Percentiles rank a stretch among this genome's conserved stretches.
Evolutionary conservation across 2,888 invertebrate species (phyloP).

Genomic region (Cryptocephalus primarius): DNA sequence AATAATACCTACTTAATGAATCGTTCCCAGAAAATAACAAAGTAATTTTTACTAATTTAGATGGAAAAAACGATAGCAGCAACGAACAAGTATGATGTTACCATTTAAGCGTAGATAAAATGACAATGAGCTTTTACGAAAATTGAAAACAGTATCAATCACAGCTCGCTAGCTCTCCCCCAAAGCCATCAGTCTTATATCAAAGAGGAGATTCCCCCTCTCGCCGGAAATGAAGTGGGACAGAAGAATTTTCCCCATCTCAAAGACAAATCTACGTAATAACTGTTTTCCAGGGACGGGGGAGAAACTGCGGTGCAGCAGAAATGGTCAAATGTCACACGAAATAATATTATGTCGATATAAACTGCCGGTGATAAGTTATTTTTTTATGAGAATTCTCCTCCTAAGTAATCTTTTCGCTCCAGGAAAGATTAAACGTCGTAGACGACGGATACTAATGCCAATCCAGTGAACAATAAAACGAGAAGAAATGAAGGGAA

Average conservation of each 20-base stretch:
- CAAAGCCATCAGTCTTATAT: conserved; percentile 26
- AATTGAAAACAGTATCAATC: conserved; percentile 32
- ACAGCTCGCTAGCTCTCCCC: conserved; percentile 22
- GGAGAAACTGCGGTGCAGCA: conserved; percentile 6
- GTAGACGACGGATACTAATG: too few species aligned
- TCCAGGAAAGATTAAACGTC: too few species aligned
- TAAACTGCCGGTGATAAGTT: too few species aligned
- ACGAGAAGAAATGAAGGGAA: too few species aligned
- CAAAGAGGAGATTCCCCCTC: conserved; percentile 18
- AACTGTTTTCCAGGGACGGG: conserved; percentile 21
- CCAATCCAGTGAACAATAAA: too few species aligned
- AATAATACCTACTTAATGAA: too few species aligned
- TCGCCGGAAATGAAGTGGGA: conserved; percentile 7
- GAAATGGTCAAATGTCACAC: conserved; percentile 13
- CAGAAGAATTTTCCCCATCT: conserved; percentile 6
- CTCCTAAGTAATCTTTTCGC: too few species aligned
- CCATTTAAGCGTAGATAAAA: conserved; percentile 1
- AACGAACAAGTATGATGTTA: too few species aligned
- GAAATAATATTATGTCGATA: conserved; percentile 12
- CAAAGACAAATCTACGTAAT: conserved; percentile 28
- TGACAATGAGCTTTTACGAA: conserved; percentile 23
- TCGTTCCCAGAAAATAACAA: too few species aligned
- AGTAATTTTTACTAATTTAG: too few species aligned
- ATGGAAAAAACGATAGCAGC: too few species aligned
- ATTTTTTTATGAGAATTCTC: too few species aligned